phyloP scores from a whole-genome alignment of 2,113 vertebrate species.

The Laticauda colubrina region DNA sequence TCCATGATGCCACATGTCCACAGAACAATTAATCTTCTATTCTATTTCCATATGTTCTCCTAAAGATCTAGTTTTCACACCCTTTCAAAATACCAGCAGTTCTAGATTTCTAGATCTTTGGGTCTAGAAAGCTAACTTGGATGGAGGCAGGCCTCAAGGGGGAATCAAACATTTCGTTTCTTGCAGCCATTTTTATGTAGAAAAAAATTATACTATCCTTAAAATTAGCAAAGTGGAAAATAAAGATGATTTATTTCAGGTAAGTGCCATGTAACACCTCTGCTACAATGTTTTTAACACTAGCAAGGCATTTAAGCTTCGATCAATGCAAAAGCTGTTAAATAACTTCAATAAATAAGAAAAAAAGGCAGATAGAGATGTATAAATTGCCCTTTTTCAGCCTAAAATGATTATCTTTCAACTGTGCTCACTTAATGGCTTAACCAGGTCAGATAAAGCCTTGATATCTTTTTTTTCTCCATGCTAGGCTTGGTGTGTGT shows the following conservation, averaged over 20 bases:
- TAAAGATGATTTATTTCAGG: neutral
- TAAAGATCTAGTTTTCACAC: neutral
- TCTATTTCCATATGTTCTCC: neutral
- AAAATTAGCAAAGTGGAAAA: conserved; percentile 1
- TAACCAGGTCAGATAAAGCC: neutral
- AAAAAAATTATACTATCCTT: neutral
- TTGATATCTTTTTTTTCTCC: neutral
- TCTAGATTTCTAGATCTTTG: conserved; percentile 6
- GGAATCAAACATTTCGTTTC: conserved; percentile 27
- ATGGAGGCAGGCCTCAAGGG: conserved; percentile 28
- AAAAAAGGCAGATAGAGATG: neutral
- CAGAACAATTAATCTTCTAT: neutral
- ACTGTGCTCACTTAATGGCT: neutral
- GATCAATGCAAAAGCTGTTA: neutral
- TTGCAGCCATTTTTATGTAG: neutral
- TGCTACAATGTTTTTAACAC: neutral
- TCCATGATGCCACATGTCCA: neutral
- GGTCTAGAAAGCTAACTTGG: conserved; percentile 44
- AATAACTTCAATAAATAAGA: neutral
- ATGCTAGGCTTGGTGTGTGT: neutral
- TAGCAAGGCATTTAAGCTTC: neutral
- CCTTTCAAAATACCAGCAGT: neutral
- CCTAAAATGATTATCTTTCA: neutral
- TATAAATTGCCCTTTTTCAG: neutral
- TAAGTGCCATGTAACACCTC: neutral